Conservation (phyloP, 2,113 vertebrate genomes). For the Suncus etruscus region DNA sequence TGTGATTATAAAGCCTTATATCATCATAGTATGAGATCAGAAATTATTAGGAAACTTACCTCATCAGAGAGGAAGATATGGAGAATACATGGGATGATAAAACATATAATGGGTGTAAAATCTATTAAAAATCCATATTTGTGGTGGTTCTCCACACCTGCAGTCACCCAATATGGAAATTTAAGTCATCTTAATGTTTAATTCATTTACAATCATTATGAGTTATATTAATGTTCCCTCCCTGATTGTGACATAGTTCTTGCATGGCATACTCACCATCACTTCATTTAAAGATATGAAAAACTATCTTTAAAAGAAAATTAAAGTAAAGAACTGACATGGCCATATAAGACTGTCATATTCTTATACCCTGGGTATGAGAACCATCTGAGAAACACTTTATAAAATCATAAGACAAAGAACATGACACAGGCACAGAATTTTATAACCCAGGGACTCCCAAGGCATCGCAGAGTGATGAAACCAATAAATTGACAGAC, state of each 20-base stretch:
- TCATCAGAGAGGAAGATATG: background rate
- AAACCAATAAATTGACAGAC: background rate
- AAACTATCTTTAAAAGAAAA: background rate
- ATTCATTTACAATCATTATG: background rate
- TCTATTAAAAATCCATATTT: background rate
- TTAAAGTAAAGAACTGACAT: background rate
- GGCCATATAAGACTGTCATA: background rate
- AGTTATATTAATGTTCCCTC: background rate
- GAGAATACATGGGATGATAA: background rate
- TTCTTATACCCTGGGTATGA: background rate
- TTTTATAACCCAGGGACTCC: background rate
- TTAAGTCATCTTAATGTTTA: background rate
- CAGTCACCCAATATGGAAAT: background rate
- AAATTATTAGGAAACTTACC: background rate
- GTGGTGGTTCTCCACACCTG: background rate
- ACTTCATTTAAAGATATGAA: background rate
- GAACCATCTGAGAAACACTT: background rate
- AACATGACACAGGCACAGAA: background rate
- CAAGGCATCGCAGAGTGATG: background rate
- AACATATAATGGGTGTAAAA: background rate
- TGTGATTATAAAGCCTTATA: background rate
- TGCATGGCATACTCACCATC: background rate
- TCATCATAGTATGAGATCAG: background rate
- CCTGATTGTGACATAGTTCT: background rate
- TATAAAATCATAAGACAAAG: constrained; percentile 23